Base-by-base conservation (phyloP, 2,888 invertebrate species). In the Polymixis flavicincta region DNA sequence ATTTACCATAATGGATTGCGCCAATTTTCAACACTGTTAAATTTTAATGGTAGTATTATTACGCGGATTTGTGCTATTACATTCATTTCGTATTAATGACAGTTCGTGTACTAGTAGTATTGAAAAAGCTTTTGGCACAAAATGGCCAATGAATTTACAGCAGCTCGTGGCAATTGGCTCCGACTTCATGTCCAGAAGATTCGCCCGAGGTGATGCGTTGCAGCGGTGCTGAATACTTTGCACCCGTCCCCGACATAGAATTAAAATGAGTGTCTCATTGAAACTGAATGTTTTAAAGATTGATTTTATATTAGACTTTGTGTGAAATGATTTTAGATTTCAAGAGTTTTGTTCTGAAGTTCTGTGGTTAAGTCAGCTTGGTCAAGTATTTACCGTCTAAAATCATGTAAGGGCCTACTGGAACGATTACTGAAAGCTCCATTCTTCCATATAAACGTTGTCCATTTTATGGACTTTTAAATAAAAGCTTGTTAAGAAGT, bases 1-100 rank as follows among this genome's bases (percentile, higher is more conserved):
- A 92, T 92, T 93, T 92, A 83, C 84, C 81, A 86, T 91, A 93
- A 92, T 92, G 90, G 89, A 92, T 91, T 90, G 89, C 79, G 85
- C 85, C 89, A 90, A 91, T 91, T 92, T 91, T 90, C 87, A 80
- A 86, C 87, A 89, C 86, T 87, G 90, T 89, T 85, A 88, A 90
- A 89, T 88, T 89, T 88, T 90, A 90, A 89, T 89, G 89, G 86
- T 87, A 77, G 83, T 83, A 83, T 87, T 88, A 87, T 85, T 81
- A 79, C 70, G 73, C 64, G 73, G 80, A 78, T 78, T 81, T 77
- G 83, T 69, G 70, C 68, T 75, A 75, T 87, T 78, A 78, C 75
- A 77, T 76, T 71, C 45, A 80, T 78, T 87, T 71, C 57, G 59
- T 73, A 76, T 76, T 82, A 79, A 79, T 82, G 64, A 71, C 48